Percentiles rank a stretch among this genome's conserved stretches.
Evolutionary conservation across 2,888 invertebrate genomes (phyloP).

Genomic region (Iphiclides podalirius): DNA sequence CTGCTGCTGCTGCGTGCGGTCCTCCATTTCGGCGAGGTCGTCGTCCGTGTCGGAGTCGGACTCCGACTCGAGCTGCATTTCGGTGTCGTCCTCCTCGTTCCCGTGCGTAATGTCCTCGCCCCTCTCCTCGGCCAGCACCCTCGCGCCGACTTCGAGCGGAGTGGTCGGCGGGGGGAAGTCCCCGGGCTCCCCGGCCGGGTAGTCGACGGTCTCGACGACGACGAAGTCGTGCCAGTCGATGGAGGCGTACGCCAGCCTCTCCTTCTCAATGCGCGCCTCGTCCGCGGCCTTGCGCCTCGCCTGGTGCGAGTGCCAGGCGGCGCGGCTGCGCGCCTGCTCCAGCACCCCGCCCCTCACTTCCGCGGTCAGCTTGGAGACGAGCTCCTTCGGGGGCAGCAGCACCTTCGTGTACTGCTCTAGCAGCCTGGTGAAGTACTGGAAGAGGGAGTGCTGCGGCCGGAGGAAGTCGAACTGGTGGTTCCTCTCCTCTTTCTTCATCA

Average conservation of each 20-base stretch:
- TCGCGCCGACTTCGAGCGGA: slow-evolving; percentile 97
- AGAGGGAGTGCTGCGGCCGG: slow-evolving; percentile 98
- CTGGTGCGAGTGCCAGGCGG: slow-evolving; percentile 98
- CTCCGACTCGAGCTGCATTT: slow-evolving; percentile 94
- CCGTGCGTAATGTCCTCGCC: slow-evolving; percentile 82
- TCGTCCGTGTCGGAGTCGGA: slow-evolving; percentile 81
- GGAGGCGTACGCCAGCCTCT: slow-evolving; percentile 96
- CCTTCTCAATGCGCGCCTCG: slow-evolving; percentile 96
- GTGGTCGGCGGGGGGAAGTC: slow-evolving; percentile 98
- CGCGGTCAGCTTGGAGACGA: slow-evolving; percentile 87
- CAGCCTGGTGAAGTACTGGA: slow-evolving; percentile 98
- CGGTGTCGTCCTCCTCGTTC: slow-evolving; percentile 84
- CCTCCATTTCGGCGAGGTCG: slow-evolving; percentile 84
- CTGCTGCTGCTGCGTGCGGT: slow-evolving; percentile 68
- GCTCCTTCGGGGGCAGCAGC: slow-evolving; percentile 95
- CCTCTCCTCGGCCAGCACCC: slow-evolving; percentile 91
- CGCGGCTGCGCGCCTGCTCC: slow-evolving; percentile 95
- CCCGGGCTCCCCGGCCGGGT: slow-evolving; percentile 96
- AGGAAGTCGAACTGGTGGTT: slow-evolving; percentile 99
- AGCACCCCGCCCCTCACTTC: slow-evolving; percentile 86
- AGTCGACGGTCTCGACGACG: slow-evolving; percentile 99
- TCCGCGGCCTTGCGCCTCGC: slow-evolving; percentile 95
- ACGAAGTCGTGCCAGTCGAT: slow-evolving; percentile 99
- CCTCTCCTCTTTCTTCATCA: slow-evolving; percentile 98
- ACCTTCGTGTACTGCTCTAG: slow-evolving; percentile 99